Evolutionary conservation across 92 coral and sea anemone species (phyloP), one percentile per base, ranked within the genome.

Genomic region (Siderastrea siderea): DNA sequence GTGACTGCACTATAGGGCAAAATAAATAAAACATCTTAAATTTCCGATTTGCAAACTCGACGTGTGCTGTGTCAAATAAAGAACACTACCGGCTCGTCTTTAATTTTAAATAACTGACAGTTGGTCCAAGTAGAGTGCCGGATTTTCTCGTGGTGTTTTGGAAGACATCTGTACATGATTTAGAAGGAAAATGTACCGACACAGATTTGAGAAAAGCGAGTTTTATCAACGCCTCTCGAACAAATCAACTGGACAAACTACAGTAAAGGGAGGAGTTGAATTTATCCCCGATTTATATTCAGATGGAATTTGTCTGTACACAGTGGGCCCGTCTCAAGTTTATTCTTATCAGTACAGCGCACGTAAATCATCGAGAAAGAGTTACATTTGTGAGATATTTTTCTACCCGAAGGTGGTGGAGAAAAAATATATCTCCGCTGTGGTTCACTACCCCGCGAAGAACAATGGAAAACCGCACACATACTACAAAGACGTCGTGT

Each of bases 281-380:
- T 87, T 91, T 1, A 61, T 89, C n/a, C 88, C 91, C 13, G 81
- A 80, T 17, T 57, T 15, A 49, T 93, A 90, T 75, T 93, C 96
- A 10, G 90, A 93, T 66, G 94, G 93, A 0, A 75, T 88, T 80
- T 93, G 81, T 64, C 38, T 88, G 77, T 62, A 78, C 63, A 62
- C 86, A 3, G 74, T 60, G 19, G 96, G 89, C n/a, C 95, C 98
- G 12, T 78, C 77, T 53, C 87, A 90, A 66, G 72, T 88, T 5
- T 91, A 91, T 43, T 76, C 93, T 1, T 95, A 91, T 16, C 91
- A 93, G 4, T 95, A 93, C 83, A 93, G 93, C 47, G 71, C 86
- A 17, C 85, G 75, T 50, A 89, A 90, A 52, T 76, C 78, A 14
- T 77, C 95, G 45, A 81, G 71, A 54, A 91, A 84, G 14, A 90